Conservation (phyloP, 2,113 vertebrate genomes). For the Lophius piscatorius region DNA sequence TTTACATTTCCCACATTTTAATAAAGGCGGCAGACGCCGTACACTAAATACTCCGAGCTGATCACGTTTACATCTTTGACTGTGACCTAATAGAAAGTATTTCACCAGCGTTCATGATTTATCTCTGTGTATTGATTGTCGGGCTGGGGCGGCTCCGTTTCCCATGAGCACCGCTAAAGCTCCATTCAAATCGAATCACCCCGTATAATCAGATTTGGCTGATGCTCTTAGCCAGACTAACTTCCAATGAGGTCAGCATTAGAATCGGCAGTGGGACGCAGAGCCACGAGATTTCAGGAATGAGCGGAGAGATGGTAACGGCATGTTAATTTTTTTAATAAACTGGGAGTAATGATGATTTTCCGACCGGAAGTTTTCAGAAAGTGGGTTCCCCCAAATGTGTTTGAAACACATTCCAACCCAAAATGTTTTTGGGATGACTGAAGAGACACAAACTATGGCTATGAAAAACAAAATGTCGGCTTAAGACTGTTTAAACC, state of each 20-base stretch:
- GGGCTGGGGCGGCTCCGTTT: neutral
- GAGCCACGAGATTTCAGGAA: neutral
- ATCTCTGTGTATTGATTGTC: neutral
- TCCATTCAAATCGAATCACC: neutral
- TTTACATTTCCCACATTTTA: neutral
- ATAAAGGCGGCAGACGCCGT: neutral
- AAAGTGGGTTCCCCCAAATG: too few species aligned
- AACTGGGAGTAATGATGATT: too few species aligned
- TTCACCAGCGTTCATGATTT: neutral
- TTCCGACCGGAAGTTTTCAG: too few species aligned
- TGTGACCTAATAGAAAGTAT: neutral
- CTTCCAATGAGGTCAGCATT: neutral
- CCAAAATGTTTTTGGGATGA: too few species aligned
- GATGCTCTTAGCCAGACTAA: neutral
- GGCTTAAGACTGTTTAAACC: too few species aligned
- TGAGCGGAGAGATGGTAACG: neutral
- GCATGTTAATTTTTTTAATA: neutral
- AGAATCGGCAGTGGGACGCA: neutral
- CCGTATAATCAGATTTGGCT: neutral
- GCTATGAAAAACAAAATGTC: too few species aligned
- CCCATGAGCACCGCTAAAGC: conserved; percentile 10
- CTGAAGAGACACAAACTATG: too few species aligned
- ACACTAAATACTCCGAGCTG: neutral
- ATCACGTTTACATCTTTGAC: neutral
- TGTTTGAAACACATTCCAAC: too few species aligned